Evolutionary conservation across 2,888 invertebrate species (phyloP), one percentile per base, ranked within the genome.

Genomic region (Machimus atricapillus): DNA sequence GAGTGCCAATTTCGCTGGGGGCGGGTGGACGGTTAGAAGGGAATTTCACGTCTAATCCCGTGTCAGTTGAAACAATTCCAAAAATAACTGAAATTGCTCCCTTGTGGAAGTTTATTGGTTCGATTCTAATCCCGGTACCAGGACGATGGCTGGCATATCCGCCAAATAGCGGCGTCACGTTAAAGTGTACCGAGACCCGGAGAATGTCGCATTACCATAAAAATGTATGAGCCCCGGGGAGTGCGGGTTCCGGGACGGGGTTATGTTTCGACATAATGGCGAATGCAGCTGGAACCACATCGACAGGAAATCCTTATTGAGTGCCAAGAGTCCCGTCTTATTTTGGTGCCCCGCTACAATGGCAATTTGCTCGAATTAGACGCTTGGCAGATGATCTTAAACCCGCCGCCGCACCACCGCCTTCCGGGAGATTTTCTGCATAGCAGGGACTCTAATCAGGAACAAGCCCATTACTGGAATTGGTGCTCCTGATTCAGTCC

Each of bases 61-160:
- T 86, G 86, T 86, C 87, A 86, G 81, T 83, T 86, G 82, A 83
- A 86, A 87, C 82, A 86, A 82, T 81, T 82, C 87, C 83, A 87
- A 86, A 86, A 87, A 86, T 86, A 87, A 77, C 86, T 78, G 40
- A 23, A 86, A 86, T 74, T 82, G 73, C 74, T 85, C 76, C 85
- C 76, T n/a, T 74, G 76, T 83, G 86, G 74, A 82, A 83, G 78
- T 87, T 86, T 86, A 87, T 86, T 77, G 86, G 86, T 82, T 86
- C 85, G 40, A 85, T 85, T 74, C 85, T 85, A 85, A 85, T 85
- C 74, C 85, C 37, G 74, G 85, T 85, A 74, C 85, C 85, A 85
- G 46, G 85, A 74, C 34, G 74, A 19, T 85, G 74, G 46, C 46
- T 85, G 85, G 85, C 43, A 66, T 66, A 85, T 74, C 31, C 74